phyloP scores from a whole-genome alignment of 2,113 vertebrate genomes.

The Formicarius rufipectus region DNA sequence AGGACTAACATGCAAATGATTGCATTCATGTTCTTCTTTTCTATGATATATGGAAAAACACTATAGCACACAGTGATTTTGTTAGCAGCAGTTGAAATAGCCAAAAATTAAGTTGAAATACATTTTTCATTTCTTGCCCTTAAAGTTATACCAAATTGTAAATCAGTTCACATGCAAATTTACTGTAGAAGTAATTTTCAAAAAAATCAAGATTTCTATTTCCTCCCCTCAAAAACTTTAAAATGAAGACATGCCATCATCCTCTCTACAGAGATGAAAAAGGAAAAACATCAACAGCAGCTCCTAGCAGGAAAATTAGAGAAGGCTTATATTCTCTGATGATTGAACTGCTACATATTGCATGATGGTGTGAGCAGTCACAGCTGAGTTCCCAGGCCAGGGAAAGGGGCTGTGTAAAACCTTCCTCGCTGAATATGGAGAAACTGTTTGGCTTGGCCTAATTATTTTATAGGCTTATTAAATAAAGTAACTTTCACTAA shows the following conservation, averaged over 20 bases:
- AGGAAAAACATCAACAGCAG: background rate
- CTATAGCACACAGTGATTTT: background rate
- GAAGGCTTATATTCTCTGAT: background rate
- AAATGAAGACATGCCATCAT: background rate
- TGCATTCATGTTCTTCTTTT: background rate
- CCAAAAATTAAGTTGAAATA: background rate
- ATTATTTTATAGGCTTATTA: background rate
- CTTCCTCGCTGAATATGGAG: background rate
- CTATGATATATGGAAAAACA: background rate
- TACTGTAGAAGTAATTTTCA: background rate
- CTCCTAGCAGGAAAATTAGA: background rate
- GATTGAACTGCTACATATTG: background rate
- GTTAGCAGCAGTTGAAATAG: background rate
- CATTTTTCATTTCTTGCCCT: background rate
- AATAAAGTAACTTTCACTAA: background rate
- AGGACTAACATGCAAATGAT: background rate
- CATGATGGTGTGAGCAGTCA: background rate
- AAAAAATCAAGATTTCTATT: background rate
- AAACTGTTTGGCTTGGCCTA: background rate
- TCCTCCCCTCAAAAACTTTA: background rate
- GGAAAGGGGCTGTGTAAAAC: background rate
- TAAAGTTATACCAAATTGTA: background rate
- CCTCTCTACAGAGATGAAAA: background rate
- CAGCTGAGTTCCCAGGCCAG: background rate
- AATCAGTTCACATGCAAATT: background rate